A percentile compares a stretch with the other conserved stretches of the same genome.
Evolutionary conservation across 2,888 invertebrate species (phyloP).

Genomic region (Lumbricus terrestris): DNA sequence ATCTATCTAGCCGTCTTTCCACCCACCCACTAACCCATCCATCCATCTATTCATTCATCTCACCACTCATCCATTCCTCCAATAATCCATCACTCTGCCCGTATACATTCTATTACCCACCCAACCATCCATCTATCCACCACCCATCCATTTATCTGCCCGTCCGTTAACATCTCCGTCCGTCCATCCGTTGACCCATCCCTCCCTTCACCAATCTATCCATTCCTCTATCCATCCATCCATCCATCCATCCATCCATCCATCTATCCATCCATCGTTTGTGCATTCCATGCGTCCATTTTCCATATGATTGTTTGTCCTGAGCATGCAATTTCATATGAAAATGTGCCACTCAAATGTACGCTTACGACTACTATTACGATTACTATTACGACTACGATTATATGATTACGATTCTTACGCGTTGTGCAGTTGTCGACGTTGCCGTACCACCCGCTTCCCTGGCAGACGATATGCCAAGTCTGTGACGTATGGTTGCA

Average conservation of each 20-base stretch:
- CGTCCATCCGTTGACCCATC: too few relatives aligned
- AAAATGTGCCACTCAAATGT: background rate
- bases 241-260: background rate
- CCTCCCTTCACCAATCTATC: background rate
- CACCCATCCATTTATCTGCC: too few relatives aligned
- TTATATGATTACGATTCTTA: constrained; percentile 26
- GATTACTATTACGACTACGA: background rate
- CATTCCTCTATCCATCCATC: background rate
- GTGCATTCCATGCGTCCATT: too few relatives aligned
- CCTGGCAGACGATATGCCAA: constrained; percentile 38
- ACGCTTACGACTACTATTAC: too few relatives aligned
- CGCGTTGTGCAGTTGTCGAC: constrained; percentile 33
- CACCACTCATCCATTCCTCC: too few relatives aligned
- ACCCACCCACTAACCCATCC: too few relatives aligned
- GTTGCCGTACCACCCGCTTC: constrained; percentile 35
- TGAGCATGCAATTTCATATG: background rate
- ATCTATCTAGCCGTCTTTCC: too few relatives aligned
- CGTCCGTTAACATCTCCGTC: too few relatives aligned
- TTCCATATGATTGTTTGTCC: background rate
- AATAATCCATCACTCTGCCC: too few relatives aligned
- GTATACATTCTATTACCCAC: too few relatives aligned
- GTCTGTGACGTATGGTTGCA: constrained; percentile 37
- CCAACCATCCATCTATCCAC: too few relatives aligned
- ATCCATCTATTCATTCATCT: too few relatives aligned
- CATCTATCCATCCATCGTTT: background rate